These are phyloP conservation scores for Helogale parvula DNA, from an alignment of 2,113 vertebrate species.

Conservation along the genomic window DNA sequence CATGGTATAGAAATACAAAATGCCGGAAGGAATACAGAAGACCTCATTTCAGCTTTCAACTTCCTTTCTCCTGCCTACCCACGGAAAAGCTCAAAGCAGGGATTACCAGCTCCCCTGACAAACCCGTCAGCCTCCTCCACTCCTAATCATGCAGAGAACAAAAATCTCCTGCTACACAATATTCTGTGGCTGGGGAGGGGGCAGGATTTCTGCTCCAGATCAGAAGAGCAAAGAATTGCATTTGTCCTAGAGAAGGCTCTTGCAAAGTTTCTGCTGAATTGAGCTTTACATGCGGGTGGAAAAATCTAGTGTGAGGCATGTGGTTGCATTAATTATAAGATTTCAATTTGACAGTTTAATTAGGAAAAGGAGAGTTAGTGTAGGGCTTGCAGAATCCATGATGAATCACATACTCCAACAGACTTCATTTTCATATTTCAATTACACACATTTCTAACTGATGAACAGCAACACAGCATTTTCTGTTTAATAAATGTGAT, in stretches of 20 bases:
- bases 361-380: conserved; percentile 86
- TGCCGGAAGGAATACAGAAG: background rate
- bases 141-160: conserved; percentile 63
- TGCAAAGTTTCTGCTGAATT: conserved; percentile 80
- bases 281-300: conserved; percentile 79
- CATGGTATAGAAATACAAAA: background rate
- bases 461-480: conserved; percentile 89
- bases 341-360: conserved; percentile 89
- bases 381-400: conserved; percentile 86
- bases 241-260: conserved; percentile 56
- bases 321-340: conserved; percentile 87
- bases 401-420: conserved; percentile 87
- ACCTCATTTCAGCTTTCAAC: background rate
- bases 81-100: conserved; percentile 23
- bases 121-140: background rate
- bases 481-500: conserved; percentile 89
- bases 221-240: conserved; percentile 52
- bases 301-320: conserved; percentile 84
- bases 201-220: conserved; percentile 65
- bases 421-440: conserved; percentile 89
- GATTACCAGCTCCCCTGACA: conserved; percentile 24
- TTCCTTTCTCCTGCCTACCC: conserved; percentile 3
- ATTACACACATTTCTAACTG: conserved; percentile 88
- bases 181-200: background rate
- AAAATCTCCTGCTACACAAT: conserved; percentile 39